Evolutionary conservation across 1,140 invertebrate genomes (phyloP).

Genomic region (Drosophila mauritiana): DNA sequence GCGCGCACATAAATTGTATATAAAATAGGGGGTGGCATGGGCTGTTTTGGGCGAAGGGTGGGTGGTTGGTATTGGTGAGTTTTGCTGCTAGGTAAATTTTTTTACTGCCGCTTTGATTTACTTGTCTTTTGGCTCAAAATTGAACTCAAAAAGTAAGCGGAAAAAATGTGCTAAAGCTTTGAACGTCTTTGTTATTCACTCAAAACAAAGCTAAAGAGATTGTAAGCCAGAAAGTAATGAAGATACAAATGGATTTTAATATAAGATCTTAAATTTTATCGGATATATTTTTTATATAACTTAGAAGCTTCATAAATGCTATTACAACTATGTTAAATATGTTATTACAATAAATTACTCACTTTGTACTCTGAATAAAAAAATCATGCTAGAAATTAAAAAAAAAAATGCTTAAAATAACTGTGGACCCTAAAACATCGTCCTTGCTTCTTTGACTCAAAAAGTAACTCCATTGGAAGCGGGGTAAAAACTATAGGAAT

Average conservation of each 20-base stretch:
- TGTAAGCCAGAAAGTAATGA: too few relatives aligned
- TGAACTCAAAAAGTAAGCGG: slow-evolving; percentile 4
- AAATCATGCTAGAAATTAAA: neutral
- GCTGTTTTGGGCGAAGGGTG: slow-evolving; percentile 17
- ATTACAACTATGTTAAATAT: too few relatives aligned
- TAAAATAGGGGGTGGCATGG: slow-evolving; percentile 33
- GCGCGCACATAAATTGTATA: slow-evolving; percentile 59
- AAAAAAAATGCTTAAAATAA: too few relatives aligned
- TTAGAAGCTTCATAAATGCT: too few relatives aligned
- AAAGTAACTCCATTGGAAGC: slow-evolving; percentile 13
- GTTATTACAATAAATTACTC: too few relatives aligned
- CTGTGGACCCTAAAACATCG: neutral
- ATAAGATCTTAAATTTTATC: too few relatives aligned
- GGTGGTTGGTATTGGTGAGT: slow-evolving; percentile 61
- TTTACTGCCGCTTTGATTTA: slow-evolving; percentile 40
- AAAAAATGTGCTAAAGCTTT: neutral
- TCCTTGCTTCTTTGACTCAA: neutral
- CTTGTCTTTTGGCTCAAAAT: slow-evolving; percentile 35
- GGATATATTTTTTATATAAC: too few relatives aligned
- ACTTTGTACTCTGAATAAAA: too few relatives aligned
- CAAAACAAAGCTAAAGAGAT: too few relatives aligned
- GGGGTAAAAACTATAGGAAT: neutral
- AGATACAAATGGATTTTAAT: too few relatives aligned
- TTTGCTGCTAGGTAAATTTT: slow-evolving; percentile 61
- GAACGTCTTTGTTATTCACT: too few relatives aligned